Conservation (phyloP, 2,888 invertebrate species). For the Metopia argyrocephala region DNA sequence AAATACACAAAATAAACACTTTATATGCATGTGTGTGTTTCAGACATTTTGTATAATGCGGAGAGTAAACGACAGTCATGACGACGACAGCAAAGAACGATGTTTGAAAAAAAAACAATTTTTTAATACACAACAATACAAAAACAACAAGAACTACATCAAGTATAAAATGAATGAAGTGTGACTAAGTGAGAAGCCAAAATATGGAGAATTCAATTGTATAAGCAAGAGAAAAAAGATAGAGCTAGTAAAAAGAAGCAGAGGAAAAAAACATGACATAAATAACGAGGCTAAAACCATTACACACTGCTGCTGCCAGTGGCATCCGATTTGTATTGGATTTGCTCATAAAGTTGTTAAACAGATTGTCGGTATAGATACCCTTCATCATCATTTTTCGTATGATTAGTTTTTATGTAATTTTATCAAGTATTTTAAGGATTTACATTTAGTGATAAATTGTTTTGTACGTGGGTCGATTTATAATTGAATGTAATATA, state of each 20-base stretch:
- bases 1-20: neutral
- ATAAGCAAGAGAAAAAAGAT: neutral
- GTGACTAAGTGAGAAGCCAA: conserved; percentile 30
- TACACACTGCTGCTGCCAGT: conserved; percentile 63
- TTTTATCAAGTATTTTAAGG: conserved; percentile 77
- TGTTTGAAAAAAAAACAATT: neutral
- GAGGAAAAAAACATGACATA: conserved; percentile 15
- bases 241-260: neutral
- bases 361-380: conserved; percentile 77
- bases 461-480: conserved; percentile 37
- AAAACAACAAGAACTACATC: neutral
- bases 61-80: conserved; percentile 53
- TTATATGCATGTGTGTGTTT: neutral
- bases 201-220: neutral
- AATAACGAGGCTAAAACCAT: conserved; percentile 14
- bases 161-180: conserved; percentile 1
- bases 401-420: conserved; percentile 77
- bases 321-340: conserved; percentile 76
- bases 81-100: conserved; percentile 49
- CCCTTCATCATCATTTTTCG: conserved; percentile 70
- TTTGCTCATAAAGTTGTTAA: conserved; percentile 77
- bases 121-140: neutral
- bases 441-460: conserved; percentile 69
- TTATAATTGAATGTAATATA: neutral
- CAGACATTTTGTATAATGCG: conserved; percentile 23